A percentile compares a stretch with the other conserved stretches of the same genome.
Conservation (phyloP, 2,888 invertebrate species). For the Pediacus dermestoides region DNA sequence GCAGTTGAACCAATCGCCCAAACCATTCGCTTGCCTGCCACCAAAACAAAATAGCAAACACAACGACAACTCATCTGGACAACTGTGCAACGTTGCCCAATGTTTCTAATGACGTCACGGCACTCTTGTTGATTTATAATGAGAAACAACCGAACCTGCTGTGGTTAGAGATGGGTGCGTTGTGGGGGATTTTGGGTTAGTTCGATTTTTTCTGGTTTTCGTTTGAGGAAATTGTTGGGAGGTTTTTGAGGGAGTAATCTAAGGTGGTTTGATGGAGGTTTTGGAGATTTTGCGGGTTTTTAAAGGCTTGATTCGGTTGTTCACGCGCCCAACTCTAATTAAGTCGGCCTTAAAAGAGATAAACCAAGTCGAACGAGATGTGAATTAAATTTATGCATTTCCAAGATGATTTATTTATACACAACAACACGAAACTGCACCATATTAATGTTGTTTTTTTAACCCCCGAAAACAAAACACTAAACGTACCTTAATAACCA, state of each 20-base stretch:
- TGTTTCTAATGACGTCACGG: slow-evolving; percentile 42
- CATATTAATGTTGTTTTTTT: no score
- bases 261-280: slow-evolving; percentile 6
- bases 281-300: slow-evolving; percentile 8
- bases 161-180: slow-evolving; percentile 15
- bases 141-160: slow-evolving; percentile 40
- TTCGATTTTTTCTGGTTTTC: no score
- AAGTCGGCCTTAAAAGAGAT: slow-evolving; percentile 15
- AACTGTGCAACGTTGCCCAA: slow-evolving; percentile 42
- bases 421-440: no score
- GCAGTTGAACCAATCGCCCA: background rate
- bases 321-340: slow-evolving; percentile 15
- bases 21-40: background rate
- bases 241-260: no score
- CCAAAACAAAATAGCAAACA: no score
- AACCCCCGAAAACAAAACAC: no score
- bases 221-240: no score
- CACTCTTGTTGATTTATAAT: slow-evolving; percentile 50
- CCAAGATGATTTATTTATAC: no score
- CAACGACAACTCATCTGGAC: slow-evolving; percentile 27
- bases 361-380: slow-evolving; percentile 11
- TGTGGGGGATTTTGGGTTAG: no score
- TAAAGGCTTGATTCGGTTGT: slow-evolving; percentile 9
- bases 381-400: no score
- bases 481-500: no score